Evolutionary conservation across 1,140 invertebrate species (phyloP).

Genomic region (Plutomurus gul): DNA sequence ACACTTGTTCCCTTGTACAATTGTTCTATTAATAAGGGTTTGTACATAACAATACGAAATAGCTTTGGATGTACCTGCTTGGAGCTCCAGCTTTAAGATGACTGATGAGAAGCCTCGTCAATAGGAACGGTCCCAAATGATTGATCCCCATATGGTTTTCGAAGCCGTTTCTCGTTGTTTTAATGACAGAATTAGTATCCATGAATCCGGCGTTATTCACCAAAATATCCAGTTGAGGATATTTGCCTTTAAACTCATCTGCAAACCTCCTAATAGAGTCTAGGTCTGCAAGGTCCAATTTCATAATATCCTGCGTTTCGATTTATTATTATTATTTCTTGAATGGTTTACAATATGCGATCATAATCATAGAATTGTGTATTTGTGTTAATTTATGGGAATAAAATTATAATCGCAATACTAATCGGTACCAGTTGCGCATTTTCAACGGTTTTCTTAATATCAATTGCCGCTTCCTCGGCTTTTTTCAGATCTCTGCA

Average conservation of each 20-base stretch:
- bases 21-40: background rate
- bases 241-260: slow-evolving; percentile 54
- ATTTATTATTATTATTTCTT: no score
- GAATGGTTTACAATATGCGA: no score
- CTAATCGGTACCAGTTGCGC: slow-evolving; percentile 18
- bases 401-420: no score
- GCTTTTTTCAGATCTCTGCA: slow-evolving; percentile 77
- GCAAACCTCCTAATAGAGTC: slow-evolving; percentile 56
- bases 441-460: slow-evolving; percentile 6
- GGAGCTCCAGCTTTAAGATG: background rate
- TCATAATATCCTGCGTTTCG: background rate
- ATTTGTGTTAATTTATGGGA: no score
- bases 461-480: slow-evolving; percentile 61
- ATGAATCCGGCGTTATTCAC: slow-evolving; percentile 63
- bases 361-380: background rate
- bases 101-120: slow-evolving; percentile 71
- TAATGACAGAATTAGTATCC: slow-evolving; percentile 54
- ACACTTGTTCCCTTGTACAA: background rate
- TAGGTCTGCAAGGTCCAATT: slow-evolving; percentile 62
- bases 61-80: slow-evolving; percentile 15
- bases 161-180: slow-evolving; percentile 57
- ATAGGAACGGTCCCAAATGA: slow-evolving; percentile 82
- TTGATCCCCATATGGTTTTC: slow-evolving; percentile 70
- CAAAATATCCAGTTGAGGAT: slow-evolving; percentile 60
- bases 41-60: no score